Evolutionary conservation across 2,113 vertebrate genomes (phyloP).

Genomic region (Stigmatopora argus): DNA sequence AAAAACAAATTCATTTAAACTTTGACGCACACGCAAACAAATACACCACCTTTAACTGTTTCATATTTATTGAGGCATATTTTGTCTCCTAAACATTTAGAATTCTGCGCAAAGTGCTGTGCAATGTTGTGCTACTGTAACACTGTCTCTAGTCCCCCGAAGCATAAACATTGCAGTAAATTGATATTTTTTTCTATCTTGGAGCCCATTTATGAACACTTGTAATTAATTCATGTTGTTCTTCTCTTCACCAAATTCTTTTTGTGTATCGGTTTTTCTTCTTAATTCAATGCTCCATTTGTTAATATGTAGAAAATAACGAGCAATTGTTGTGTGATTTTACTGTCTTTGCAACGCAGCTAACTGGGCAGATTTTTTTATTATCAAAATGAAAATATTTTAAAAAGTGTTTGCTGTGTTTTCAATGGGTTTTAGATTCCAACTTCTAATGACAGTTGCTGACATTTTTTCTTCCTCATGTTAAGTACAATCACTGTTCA

Average conservation of each 20-base stretch:
- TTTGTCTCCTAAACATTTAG: conserved; percentile 15
- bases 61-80: conserved; percentile 8
- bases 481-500: too few relatives aligned
- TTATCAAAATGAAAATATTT: conserved; percentile 39
- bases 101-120: conserved; percentile 8
- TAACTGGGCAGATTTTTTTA: conserved; percentile 12
- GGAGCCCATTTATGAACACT: conserved; percentile 10
- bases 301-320: conserved; percentile 61
- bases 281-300: conserved; percentile 23
- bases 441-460: neutral
- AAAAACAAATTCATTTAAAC: neutral
- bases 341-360: conserved; percentile 31
- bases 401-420: conserved; percentile 5
- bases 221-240: neutral
- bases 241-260: neutral
- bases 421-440: neutral
- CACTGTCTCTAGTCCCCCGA: too few relatives aligned
- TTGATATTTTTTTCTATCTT: neutral
- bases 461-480: too few relatives aligned
- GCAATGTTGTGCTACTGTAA: too few relatives aligned
- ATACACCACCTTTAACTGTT: neutral
- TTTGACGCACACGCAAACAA: neutral
- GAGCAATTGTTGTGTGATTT: conserved; percentile 21
- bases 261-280: neutral
- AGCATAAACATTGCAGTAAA: neutral